Percentiles rank a stretch among this genome's conserved stretches.
Conservation (phyloP, 2,888 invertebrate species). For the Philereme vetulata region DNA sequence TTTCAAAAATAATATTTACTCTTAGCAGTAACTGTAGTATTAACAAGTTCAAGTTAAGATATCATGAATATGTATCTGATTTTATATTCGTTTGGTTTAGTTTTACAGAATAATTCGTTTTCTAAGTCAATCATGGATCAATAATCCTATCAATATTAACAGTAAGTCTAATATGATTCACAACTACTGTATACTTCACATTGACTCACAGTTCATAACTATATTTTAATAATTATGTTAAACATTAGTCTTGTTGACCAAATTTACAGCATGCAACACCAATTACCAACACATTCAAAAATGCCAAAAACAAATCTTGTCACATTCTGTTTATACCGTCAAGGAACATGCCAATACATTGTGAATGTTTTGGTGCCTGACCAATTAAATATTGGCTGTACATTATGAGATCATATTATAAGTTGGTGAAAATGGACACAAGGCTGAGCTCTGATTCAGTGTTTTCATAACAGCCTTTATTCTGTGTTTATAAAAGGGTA, state of each 20-base stretch:
- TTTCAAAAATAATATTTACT: background rate
- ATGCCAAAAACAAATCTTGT: constrained; percentile 24
- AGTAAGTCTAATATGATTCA: background rate
- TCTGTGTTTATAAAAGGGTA: background rate
- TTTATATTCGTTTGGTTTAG: background rate
- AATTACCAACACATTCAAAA: constrained; percentile 26
- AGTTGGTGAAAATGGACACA: too few relatives aligned
- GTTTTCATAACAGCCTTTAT: too few relatives aligned
- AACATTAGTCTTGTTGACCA: constrained; percentile 14
- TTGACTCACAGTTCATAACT: constrained; percentile 1
- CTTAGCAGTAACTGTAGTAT: background rate
- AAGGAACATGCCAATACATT: too few relatives aligned
- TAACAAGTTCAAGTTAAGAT: background rate
- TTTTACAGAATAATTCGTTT: background rate
- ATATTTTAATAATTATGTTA: constrained; percentile 5
- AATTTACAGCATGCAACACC: constrained; percentile 38
- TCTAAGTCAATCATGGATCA: background rate
- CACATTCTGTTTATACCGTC: constrained; percentile 1
- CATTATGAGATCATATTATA: too few relatives aligned
- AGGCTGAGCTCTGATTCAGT: too few relatives aligned
- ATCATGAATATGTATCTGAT: background rate
- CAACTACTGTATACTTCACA: constrained; percentile 11
- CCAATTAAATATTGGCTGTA: too few relatives aligned
- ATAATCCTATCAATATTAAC: background rate
- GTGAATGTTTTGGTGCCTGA: too few relatives aligned